Percentiles rank a stretch among this genome's conserved stretches.
phyloP scores from a whole-genome alignment of 2,113 vertebrate species.

The Serranochromis macrocephalus region DNA sequence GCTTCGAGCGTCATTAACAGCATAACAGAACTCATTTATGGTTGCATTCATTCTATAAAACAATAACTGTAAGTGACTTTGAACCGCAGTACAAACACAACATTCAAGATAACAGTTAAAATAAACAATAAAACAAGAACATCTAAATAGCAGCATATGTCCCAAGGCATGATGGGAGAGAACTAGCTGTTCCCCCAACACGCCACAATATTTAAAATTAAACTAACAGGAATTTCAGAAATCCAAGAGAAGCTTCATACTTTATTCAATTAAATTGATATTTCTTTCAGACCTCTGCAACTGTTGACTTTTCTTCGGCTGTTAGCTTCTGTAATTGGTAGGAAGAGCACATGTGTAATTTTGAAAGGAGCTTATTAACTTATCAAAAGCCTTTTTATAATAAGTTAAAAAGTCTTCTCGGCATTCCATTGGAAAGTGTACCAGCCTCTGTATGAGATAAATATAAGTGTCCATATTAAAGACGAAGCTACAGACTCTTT shows the following conservation, averaged over 20 bases:
- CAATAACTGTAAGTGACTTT: too few relatives aligned
- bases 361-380: not conserved
- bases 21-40: too few relatives aligned
- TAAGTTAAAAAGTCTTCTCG: not conserved
- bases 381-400: not conserved
- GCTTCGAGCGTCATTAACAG: too few relatives aligned
- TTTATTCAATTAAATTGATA: not conserved
- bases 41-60: too few relatives aligned
- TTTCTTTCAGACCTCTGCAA: not conserved
- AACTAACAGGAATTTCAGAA: not conserved
- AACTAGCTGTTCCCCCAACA: too few relatives aligned
- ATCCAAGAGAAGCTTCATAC: not conserved
- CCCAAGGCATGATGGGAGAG: too few relatives aligned
- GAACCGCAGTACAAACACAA: too few relatives aligned
- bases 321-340: not conserved
- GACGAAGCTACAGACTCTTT: fast-evolving
- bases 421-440: not conserved
- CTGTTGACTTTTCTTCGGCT: not conserved
- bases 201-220: not conserved
- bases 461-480: not conserved
- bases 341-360: not conserved
- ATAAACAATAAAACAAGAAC: too few relatives aligned
- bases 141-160: too few relatives aligned
- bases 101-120: too few relatives aligned
- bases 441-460: not conserved